Conservation (phyloP, 2,888 invertebrate genomes). For the Macrosiphum euphorbiae region DNA sequence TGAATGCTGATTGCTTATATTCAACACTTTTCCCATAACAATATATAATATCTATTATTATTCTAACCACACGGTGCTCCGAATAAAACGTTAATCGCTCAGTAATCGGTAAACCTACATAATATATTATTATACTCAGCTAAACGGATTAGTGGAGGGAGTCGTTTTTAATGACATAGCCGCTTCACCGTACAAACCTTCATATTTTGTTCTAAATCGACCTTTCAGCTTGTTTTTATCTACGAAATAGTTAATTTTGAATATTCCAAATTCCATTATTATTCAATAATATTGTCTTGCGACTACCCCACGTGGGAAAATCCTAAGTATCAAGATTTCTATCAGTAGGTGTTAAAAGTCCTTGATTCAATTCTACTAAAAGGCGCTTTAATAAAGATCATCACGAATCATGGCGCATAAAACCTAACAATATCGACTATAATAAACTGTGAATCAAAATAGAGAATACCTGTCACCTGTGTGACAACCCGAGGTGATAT, state of each 20-base stretch:
- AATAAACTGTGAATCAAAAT: too few species aligned
- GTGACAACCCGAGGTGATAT: too few species aligned
- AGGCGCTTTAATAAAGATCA: too few species aligned
- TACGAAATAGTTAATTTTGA: background rate
- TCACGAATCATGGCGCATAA: too few species aligned
- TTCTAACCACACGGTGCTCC: background rate
- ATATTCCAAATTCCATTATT: too few species aligned
- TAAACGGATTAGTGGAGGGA: background rate
- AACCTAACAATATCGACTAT: too few species aligned
- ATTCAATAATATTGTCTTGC: too few species aligned
- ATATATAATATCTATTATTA: background rate
- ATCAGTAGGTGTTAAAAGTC: too few species aligned
- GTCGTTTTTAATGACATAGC: background rate
- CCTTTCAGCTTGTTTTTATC: background rate
- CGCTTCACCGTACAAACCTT: background rate
- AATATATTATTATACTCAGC: background rate
- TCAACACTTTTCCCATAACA: background rate
- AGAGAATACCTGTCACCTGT: too few species aligned
- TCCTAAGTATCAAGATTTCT: too few species aligned
- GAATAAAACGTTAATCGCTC: background rate
- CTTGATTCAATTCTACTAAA: too few species aligned
- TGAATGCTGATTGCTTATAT: background rate
- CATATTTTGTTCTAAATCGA: background rate
- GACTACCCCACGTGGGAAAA: too few species aligned
- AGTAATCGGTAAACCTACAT: background rate